Base-by-base conservation (phyloP, 2,797 vertebrate species). In the Eospalax fontanierii region DNA sequence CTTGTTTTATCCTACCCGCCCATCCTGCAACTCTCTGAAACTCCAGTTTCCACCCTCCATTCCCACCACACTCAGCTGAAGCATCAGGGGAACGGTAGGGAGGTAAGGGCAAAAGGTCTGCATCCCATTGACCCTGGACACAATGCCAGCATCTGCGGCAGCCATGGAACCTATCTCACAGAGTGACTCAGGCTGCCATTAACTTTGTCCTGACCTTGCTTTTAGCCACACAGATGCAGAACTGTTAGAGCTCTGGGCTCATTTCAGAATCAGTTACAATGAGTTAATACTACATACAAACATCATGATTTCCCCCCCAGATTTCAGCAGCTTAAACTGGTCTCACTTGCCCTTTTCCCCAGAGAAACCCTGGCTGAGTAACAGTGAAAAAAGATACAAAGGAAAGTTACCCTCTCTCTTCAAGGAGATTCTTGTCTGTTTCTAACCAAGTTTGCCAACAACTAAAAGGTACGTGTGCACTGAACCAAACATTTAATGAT, bases 131-230 rank as follows among this genome's bases (percentile, higher is more conserved):
- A 73, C 86, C 92, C 63, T 14, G 26, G 54, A 35, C 59, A 66
- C 50, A 80, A 46, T 21, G 76, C 66, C 40, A 79, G 21, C 83
- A 93, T 87, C 95, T 93, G 95, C 54, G 66, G 33, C 50, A 21
- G 74, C n/a, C 65, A 4, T 57, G 28, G 71, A 8, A 38, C 43
- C 80, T 46, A 28, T 38, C 50, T 80, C 19, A 1, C 1, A 59
- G 80, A 79, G 93, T 11, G 6, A 70, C 35, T 9, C 78, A 14
- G 79, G 33, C 95, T 91, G 87, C 57, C 43, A 50, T 84, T 94
- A 76, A 38, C 84, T 89, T 95, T 96, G 95, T 87, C 80, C 89
- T 82, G 92, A 95, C 93, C 70, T 94, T 96, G 76, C 80, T 92
- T 68, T 90, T 76, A 87, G 46, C 61, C 46, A 33, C 0, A 2